Evolutionary conservation across 2,888 invertebrate species (phyloP).

Genomic region (Campoletis raptor): DNA sequence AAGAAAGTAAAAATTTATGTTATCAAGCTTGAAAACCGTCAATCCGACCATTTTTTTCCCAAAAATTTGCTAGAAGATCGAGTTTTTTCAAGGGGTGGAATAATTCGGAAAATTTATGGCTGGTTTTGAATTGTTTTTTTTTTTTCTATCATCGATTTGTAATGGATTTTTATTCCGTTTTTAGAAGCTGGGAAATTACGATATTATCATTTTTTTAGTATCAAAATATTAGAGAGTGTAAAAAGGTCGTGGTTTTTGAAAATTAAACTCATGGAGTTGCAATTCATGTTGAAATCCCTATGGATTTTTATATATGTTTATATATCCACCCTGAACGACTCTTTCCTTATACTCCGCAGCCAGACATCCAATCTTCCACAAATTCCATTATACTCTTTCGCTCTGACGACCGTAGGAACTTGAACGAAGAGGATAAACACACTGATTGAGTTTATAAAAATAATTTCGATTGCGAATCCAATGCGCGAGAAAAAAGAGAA

Average conservation of each 20-base stretch:
- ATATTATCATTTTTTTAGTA: neutral
- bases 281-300: conserved; percentile 17
- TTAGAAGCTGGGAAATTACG: neutral
- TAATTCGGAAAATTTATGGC: neutral
- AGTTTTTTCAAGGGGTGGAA: neutral
- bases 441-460: conserved; percentile 66
- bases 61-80: neutral
- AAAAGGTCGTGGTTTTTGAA: neutral
- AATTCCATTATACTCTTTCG: conserved; percentile 62
- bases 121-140: neutral
- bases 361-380: conserved; percentile 66
- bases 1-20: neutral
- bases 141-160: neutral
- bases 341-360: conserved; percentile 32
- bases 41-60: neutral
- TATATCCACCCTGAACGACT: conserved; percentile 58
- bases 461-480: conserved; percentile 50
- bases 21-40: neutral
- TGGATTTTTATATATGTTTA: conserved; percentile 19
- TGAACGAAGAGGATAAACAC: conserved; percentile 43
- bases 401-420: conserved; percentile 26
- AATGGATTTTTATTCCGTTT: neutral
- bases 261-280: neutral
- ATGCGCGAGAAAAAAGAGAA: neutral
- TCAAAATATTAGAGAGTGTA: neutral